These are phyloP conservation scores for Hypanus sabinus DNA, from an alignment of 2,113 vertebrate species.

Conservation along the genomic window DNA sequence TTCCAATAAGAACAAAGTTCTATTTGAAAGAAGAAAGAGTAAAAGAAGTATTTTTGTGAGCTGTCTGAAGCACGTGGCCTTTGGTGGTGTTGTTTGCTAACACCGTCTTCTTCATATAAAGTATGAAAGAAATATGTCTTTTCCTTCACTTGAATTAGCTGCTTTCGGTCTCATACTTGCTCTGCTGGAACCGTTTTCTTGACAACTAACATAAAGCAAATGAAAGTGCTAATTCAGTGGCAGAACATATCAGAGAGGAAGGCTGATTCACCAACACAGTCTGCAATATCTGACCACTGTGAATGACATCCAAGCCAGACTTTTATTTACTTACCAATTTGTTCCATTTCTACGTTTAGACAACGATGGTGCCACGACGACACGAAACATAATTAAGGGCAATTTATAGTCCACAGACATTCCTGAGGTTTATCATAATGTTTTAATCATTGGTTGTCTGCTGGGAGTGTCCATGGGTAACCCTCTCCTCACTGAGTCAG, in stretches of 20 bases:
- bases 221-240: not conserved
- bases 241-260: not conserved
- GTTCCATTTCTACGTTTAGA: not conserved
- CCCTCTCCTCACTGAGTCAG: not conserved
- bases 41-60: no score
- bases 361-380: not conserved
- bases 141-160: no score
- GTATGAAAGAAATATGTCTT: no score
- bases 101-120: no score
- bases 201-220: not conserved
- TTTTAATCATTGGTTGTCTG: not conserved
- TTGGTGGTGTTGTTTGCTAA: no score
- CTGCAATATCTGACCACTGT: constrained; percentile 20
- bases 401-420: not conserved
- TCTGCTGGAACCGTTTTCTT: not conserved
- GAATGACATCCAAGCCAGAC: not conserved
- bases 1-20: no score
- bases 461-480: no score
- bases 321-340: not conserved
- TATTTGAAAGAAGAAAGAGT: no score
- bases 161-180: no score
- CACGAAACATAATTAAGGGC: not conserved
- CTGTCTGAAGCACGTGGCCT: no score
- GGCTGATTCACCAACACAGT: not conserved
- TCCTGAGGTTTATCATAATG: not conserved